Base-by-base conservation (phyloP, 2,888 invertebrate genomes). In the Drosophila neotestacea region DNA sequence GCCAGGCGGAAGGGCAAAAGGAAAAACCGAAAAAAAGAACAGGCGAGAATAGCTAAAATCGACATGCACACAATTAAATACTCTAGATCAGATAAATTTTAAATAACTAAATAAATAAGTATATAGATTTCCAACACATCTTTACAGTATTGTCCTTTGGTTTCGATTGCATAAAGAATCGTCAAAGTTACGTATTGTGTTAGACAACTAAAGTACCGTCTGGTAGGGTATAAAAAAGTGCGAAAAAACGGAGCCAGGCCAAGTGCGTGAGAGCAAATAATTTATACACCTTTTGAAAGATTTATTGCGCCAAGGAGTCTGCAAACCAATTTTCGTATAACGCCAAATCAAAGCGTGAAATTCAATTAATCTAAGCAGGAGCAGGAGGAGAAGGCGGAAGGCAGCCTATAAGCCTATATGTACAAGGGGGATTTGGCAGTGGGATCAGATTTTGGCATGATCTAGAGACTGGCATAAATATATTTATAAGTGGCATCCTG, bases 341-440 rank as follows among this genome's bases (percentile, higher is more conserved):
- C 81, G 67, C 67, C 69, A 89, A 89, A 88, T 85, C 89, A 85
- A 89, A 85, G 88, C 88, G 83, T 85, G 83, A 89, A 88, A 89
- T 85, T 89, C 84, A 85, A 85, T 89, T 88, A 85, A 88, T 85
- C 84, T 88, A 79, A 77, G 70, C 78, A 78, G 73, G 13, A 76
- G 70, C 48, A 70, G 72, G 66, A 6, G n/a, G 34, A 46, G 22
- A 9, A 3, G 9, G 7, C 22, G 47, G 47, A n/a, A 34, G 4
- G n/a, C 4, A 16, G 27, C 4, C 6, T 22, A 22, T 22, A 22
- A 22, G 22, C 22, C 22, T 22, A 22, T 22, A 22, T 16, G 11
- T 16, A 16, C 42, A 7, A 10, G 3, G 16, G 48, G 36, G 9
- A 46, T n/a, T 36, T 38, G 62, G 44, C 55, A 28, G 55, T 27